phyloP scores from a whole-genome alignment of 1,140 invertebrate species.

The Geopemphigus sp. region DNA sequence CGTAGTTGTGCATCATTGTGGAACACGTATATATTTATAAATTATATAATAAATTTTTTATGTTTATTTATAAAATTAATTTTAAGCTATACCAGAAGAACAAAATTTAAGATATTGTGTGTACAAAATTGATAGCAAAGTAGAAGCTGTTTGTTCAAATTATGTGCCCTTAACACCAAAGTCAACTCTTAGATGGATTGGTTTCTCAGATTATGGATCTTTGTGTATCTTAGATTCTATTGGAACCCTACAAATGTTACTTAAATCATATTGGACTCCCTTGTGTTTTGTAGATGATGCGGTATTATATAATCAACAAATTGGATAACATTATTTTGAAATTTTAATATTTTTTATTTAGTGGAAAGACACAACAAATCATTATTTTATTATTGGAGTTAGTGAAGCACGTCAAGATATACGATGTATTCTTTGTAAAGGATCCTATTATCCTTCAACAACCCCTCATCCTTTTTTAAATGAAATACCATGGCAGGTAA shows the following conservation, averaged over 20 bases:
- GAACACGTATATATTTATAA: constrained; percentile 57
- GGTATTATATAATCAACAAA: constrained; percentile 56
- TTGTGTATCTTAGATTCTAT: constrained; percentile 67
- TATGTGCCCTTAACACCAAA: constrained; percentile 68
- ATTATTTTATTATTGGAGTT: constrained; percentile 77
- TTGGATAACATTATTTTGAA: background rate
- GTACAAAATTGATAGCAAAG: constrained; percentile 44
- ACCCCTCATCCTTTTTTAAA: constrained; percentile 78
- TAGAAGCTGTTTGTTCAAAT: constrained; percentile 14
- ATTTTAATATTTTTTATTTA: constrained; percentile 54
- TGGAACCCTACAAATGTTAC: constrained; percentile 67
- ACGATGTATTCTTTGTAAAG: constrained; percentile 82
- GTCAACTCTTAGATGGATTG: constrained; percentile 74
- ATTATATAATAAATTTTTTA: background rate
- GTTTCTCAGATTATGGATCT: constrained; percentile 76
- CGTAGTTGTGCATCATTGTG: constrained; percentile 74
- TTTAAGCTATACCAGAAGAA: constrained; percentile 52
- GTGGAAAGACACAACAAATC: constrained; percentile 71
- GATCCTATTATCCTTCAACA: constrained; percentile 79
- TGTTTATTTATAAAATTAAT: background rate
- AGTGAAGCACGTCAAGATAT: constrained; percentile 74
- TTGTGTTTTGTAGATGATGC: constrained; percentile 70
- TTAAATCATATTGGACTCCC: constrained; percentile 69
- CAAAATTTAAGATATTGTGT: constrained; percentile 52
- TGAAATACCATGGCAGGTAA: constrained; percentile 66